phyloP scores from a whole-genome alignment of 2,888 invertebrate genomes.

The Cremastinae sp. region DNA sequence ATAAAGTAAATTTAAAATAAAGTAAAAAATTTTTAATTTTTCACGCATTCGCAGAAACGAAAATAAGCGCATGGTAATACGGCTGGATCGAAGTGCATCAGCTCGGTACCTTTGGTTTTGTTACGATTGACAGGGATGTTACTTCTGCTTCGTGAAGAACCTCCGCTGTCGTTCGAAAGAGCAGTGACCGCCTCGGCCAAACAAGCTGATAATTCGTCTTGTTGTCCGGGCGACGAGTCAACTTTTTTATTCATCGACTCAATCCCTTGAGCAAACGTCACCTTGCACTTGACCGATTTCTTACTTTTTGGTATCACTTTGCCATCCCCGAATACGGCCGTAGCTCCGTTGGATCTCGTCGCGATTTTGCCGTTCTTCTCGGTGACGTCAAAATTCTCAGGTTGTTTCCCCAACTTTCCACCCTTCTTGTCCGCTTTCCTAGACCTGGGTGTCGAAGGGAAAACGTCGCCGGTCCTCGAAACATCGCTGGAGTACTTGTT shows the following conservation, averaged over 20 bases:
- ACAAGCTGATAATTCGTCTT: slow-evolving; percentile 77
- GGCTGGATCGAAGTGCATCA: slow-evolving; percentile 40
- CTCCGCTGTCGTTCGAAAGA: slow-evolving; percentile 71
- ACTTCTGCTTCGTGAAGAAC: slow-evolving; percentile 57
- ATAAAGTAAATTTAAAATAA: neutral
- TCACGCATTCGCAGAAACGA: neutral
- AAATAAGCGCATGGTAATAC: slow-evolving; percentile 8
- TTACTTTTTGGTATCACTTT: slow-evolving; percentile 71
- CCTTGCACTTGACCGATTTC: slow-evolving; percentile 70
- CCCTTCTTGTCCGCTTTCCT: slow-evolving; percentile 54
- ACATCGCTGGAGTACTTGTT: slow-evolving; percentile 28
- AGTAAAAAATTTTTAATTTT: slow-evolving; percentile 2
- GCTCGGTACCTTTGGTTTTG: slow-evolving; percentile 58
- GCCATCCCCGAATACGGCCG: slow-evolving; percentile 51
- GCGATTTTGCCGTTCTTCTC: slow-evolving; percentile 62
- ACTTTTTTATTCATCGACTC: slow-evolving; percentile 62
- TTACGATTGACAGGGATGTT: slow-evolving; percentile 58
- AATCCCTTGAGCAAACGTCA: slow-evolving; percentile 66
- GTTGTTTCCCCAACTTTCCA: slow-evolving; percentile 55
- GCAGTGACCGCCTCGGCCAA: slow-evolving; percentile 78
- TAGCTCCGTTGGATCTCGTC: slow-evolving; percentile 59
- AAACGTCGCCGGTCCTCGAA: neutral
- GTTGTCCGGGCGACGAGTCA: slow-evolving; percentile 64
- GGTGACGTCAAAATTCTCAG: slow-evolving; percentile 57
- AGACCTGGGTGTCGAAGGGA: slow-evolving; percentile 3